These are phyloP conservation scores for Leuctra nigra DNA, from an alignment of 2,888 invertebrate genomes.

Conservation along the genomic window DNA sequence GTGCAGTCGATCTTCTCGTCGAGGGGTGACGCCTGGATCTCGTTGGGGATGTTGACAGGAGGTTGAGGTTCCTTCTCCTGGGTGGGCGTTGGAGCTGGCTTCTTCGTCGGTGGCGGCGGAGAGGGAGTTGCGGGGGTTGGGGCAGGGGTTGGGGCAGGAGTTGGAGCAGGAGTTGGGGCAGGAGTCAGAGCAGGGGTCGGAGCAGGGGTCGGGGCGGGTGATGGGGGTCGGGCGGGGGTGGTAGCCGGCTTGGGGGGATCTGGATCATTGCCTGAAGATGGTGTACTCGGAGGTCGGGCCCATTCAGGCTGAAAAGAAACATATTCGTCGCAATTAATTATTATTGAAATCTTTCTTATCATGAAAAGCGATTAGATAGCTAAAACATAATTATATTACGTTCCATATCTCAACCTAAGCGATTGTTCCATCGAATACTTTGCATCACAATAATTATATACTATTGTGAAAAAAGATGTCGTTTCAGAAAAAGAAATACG, in stretches of 20 bases:
- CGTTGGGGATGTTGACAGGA: constrained; percentile 17
- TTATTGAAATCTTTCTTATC: too few relatives aligned
- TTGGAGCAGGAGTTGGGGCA: constrained; percentile 15
- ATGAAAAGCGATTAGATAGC: too few relatives aligned
- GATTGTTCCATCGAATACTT: too few relatives aligned
- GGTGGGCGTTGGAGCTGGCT: constrained; percentile 25
- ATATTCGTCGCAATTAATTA: too few relatives aligned
- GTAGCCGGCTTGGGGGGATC: constrained; percentile 32
- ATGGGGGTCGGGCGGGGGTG: constrained; percentile 20
- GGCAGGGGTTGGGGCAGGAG: constrained; percentile 13
- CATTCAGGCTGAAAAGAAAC: constrained; percentile 40
- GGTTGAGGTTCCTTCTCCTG: constrained; percentile 13
- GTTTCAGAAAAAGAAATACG: too few relatives aligned
- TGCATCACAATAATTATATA: too few relatives aligned
- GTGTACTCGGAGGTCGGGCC: constrained; percentile 71
- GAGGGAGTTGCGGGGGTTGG: background rate
- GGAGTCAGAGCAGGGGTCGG: too few relatives aligned
- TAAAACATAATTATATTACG: too few relatives aligned
- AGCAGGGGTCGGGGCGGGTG: constrained; percentile 20
- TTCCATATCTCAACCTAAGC: too few relatives aligned
- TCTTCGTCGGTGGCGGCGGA: constrained; percentile 20
- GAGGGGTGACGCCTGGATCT: constrained; percentile 1
- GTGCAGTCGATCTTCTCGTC: constrained; percentile 43
- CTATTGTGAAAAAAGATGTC: too few relatives aligned
- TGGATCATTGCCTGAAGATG: constrained; percentile 38